phyloP scores from a whole-genome alignment of 2,113 vertebrate species.

The Ammospiza caudacuta region DNA sequence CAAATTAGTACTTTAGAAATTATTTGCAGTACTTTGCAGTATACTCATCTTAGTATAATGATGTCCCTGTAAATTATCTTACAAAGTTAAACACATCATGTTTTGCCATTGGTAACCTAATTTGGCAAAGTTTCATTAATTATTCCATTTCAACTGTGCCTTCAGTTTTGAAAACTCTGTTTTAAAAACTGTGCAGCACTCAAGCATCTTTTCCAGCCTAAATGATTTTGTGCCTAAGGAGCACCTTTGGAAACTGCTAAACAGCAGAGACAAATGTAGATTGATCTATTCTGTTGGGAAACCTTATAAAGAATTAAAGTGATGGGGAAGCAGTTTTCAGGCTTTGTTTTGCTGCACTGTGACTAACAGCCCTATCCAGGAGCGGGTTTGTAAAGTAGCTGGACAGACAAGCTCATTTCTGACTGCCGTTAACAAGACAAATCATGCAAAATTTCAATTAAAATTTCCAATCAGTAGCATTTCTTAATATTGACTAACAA shows the following conservation, averaged over 20 bases:
- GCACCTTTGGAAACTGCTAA: not conserved
- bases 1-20: not conserved
- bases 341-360: not conserved
- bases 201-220: not conserved
- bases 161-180: not conserved
- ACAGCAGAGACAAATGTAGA: not conserved
- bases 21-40: not conserved
- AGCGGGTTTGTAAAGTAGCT: not conserved
- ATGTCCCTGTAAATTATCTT: not conserved
- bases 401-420: not conserved
- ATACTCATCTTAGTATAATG: not conserved
- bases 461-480: not conserved
- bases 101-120: not conserved
- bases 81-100: not conserved
- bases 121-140: not conserved
- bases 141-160: not conserved
- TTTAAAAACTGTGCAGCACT: not conserved
- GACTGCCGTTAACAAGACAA: not conserved
- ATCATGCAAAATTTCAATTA: not conserved
- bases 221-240: not conserved
- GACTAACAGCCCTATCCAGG: not conserved
- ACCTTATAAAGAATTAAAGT: constrained; percentile 27
- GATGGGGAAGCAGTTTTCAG: constrained; percentile 37
- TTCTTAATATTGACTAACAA: not conserved
- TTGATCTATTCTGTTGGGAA: not conserved